Base-by-base conservation (phyloP, 2,888 invertebrate species). In the Axea sp. region DNA sequence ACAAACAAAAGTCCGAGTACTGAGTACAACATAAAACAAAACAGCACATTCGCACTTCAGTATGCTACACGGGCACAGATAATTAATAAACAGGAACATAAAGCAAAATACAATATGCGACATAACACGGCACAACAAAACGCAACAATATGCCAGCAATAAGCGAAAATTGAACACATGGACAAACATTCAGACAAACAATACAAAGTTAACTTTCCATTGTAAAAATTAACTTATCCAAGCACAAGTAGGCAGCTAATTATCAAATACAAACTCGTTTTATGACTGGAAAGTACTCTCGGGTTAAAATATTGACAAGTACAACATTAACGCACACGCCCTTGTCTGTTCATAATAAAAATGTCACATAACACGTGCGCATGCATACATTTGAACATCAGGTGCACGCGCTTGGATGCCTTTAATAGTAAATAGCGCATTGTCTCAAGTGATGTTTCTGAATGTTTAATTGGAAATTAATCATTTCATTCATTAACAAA, bases 31-130 rank as follows among this genome's bases (percentile, higher is more conserved):
- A 47, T 53, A 2, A 59, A 26, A 49, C 53, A 37, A 24, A 53
- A 57, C 57, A 49, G 69, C 69, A 41, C 55, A 60, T 60, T 55
- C 62, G 28, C 53, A 68, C 24, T 39, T n/a, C n/a, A n/a, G n/a
- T n/a, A n/a, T n/a, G n/a, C n/a, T n/a, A n/a, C n/a, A n/a, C n/a
- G n/a, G n/a, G n/a, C n/a, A n/a, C n/a, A n/a, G 9, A 47, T 51
- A 31, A 57, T 68, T 68, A 68, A 55, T 47, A 45, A 69, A 69
- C 51, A 60, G 31, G 31, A 53, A 69, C 53, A 41, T 49, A 9
- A 71, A 71, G 71, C 71, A 47, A 47, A 47, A 26, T 57, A 71
- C 31, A 55, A 55, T 47, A 37, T 69, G 69, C 60, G 60, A 60
- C 60, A 62, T 49, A 60, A 43, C 14, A 49, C 28, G 12, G 7